Percentiles rank a stretch among this genome's conserved stretches.
phyloP scores from a whole-genome alignment of 2,113 vertebrate species.

The Micronycteris hirsuta region DNA sequence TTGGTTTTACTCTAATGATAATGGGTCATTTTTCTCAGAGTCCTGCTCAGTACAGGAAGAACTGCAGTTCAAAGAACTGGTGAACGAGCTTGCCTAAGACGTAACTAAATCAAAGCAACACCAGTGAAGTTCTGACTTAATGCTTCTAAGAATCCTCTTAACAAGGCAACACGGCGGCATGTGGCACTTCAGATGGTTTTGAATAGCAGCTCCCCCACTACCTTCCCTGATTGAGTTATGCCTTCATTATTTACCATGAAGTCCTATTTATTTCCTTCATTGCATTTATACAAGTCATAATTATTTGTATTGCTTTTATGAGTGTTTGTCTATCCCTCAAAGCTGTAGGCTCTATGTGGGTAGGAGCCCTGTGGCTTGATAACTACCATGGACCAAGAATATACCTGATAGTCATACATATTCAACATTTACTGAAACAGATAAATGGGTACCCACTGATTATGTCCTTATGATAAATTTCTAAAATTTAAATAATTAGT shows the following conservation, averaged over 20 bases:
- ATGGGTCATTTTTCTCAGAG: too few relatives aligned
- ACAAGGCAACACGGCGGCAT: not conserved
- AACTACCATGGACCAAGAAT: not conserved
- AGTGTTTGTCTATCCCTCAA: not conserved
- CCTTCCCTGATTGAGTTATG: not conserved
- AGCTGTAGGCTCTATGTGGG: not conserved
- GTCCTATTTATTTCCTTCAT: not conserved
- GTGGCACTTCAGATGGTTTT: not conserved
- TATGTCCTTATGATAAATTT: not conserved
- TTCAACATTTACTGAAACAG: not conserved
- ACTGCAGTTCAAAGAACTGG: too few relatives aligned
- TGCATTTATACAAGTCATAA: not conserved
- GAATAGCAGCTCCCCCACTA: not conserved
- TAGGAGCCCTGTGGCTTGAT: not conserved
- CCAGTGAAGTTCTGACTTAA: not conserved
- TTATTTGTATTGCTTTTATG: not conserved
- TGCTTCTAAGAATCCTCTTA: not conserved
- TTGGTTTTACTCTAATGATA: not conserved
- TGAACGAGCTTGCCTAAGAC: not conserved
- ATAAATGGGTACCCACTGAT: not conserved
- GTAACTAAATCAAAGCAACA: not conserved
- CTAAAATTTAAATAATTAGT: not conserved
- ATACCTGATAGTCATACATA: not conserved
- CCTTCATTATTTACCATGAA: not conserved
- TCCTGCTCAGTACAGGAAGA: too few relatives aligned